A percentile compares a stretch with the other conserved stretches of the same genome.
Conservation (phyloP, 1,140 invertebrate genomes). For the Hypsibius dujardini region DNA sequence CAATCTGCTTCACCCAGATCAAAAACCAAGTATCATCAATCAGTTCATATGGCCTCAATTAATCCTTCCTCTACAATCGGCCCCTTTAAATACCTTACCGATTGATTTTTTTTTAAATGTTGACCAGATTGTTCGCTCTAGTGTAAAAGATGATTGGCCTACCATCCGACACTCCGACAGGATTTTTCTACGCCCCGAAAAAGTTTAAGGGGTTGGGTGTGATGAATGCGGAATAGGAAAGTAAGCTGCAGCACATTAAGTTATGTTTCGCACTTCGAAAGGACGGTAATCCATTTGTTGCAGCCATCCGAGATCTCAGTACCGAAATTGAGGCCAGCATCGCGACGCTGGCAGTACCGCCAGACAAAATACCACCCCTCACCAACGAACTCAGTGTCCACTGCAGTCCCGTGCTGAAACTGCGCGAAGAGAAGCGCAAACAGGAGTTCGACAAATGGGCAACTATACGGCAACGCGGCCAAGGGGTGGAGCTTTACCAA, state of each 20-base stretch:
- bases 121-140: neutral
- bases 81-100: neutral
- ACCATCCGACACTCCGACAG: neutral
- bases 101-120: neutral
- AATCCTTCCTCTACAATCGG: neutral
- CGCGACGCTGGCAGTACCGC: neutral
- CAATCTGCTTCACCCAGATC: neutral
- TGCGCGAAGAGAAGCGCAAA: neutral
- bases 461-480: neutral
- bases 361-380: neutral
- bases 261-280: neutral
- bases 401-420: neutral
- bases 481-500: neutral
- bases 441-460: neutral
- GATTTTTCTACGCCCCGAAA: neutral
- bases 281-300: neutral
- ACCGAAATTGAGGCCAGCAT: neutral
- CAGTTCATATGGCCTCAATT: neutral
- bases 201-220: neutral
- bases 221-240: neutral
- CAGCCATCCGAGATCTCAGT: neutral
- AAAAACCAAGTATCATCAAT: neutral
- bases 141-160: neutral
- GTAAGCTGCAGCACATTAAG: neutral
- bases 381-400: neutral